Conservation (phyloP, 2,113 vertebrate genomes). For the Pontoporia blainvillei region DNA sequence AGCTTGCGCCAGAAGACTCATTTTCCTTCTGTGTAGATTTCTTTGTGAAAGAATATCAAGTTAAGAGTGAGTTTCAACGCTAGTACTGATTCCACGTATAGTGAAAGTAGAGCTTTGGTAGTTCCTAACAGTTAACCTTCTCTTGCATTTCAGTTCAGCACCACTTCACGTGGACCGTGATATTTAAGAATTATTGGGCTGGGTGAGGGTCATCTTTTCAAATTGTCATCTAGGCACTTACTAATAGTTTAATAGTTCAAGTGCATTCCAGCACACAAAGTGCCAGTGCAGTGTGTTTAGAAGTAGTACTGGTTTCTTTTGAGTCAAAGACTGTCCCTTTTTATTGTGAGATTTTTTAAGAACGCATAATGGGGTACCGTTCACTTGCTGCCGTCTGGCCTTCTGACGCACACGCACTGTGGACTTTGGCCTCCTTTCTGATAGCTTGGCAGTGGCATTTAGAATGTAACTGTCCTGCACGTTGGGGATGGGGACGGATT, state of each 20-base stretch:
- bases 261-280: constrained; percentile 35
- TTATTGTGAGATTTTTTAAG: background rate
- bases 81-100: background rate
- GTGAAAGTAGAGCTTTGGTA: background rate
- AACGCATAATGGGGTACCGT: background rate
- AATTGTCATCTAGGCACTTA: background rate
- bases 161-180: background rate
- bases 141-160: background rate
- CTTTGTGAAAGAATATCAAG: background rate
- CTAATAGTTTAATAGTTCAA: constrained; percentile 47
- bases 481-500: background rate
- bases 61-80: background rate
- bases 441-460: background rate
- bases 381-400: background rate
- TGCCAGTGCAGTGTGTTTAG: background rate
- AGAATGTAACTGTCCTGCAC: background rate
- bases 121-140: background rate
- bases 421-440: background rate
- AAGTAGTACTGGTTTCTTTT: background rate
- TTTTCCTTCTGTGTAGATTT: background rate
- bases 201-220: background rate
- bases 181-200: background rate
- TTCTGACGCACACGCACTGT: background rate
- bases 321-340: constrained; percentile 47
- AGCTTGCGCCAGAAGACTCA: background rate